Percentiles rank a stretch among this genome's conserved stretches.
Conservation (phyloP, 1,140 invertebrate genomes). For the Neodiprion fabricii region DNA sequence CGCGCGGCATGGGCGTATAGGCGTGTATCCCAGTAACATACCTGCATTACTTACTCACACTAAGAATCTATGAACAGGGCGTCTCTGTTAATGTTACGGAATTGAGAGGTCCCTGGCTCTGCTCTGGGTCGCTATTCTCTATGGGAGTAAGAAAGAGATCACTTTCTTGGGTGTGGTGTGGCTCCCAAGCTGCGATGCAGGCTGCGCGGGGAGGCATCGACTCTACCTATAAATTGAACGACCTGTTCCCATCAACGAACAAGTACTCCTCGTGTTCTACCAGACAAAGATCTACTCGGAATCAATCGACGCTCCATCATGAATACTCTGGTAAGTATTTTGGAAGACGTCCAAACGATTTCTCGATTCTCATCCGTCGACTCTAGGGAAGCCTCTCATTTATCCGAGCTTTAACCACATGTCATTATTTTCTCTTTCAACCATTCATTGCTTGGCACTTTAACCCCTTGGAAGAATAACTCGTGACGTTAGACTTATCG, state of each 20-base stretch:
- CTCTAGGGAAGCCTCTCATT: no score
- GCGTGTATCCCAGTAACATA: no score
- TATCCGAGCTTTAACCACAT: no score
- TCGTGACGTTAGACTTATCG: no score
- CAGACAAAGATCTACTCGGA: constrained; percentile 20
- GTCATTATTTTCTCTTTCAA: no score
- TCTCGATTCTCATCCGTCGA: neutral
- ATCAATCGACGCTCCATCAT: constrained; percentile 25
- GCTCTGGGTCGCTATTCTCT: neutral
- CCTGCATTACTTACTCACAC: constrained; percentile 3
- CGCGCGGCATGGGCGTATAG: neutral
- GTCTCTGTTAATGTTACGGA: constrained; percentile 47
- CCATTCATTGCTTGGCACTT: no score
- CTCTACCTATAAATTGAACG: constrained; percentile 59
- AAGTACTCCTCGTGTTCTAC: constrained; percentile 39
- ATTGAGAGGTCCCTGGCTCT: constrained; percentile 30
- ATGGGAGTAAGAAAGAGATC: constrained; percentile 41
- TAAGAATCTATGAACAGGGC: neutral
- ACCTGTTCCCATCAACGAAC: constrained; percentile 36
- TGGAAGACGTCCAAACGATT: neutral
- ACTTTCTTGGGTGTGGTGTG: constrained; percentile 51
- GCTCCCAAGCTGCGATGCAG: neutral
- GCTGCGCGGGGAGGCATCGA: constrained; percentile 24
- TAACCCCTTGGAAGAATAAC: no score
- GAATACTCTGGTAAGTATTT: constrained; percentile 41